Evolutionary conservation across 1,140 invertebrate genomes (phyloP).

Genomic region (Drosophila nannoptera): DNA sequence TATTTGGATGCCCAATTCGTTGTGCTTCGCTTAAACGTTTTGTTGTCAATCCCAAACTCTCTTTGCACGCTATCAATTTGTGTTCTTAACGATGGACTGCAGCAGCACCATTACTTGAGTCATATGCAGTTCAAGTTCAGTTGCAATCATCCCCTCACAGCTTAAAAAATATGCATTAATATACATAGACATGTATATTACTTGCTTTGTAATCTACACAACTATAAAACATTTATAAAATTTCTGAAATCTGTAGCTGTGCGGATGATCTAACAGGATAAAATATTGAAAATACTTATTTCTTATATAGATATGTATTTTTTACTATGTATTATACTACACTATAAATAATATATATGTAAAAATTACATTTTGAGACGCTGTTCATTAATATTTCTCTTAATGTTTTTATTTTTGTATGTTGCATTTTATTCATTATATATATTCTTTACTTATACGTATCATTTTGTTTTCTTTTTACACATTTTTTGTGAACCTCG

Average conservation of each 20-base stretch:
- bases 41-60: neutral
- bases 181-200: neutral
- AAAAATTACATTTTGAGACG: neutral
- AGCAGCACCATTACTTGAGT: too few species aligned
- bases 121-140: too few species aligned
- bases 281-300: neutral
- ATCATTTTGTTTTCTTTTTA: conserved; percentile 53
- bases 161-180: neutral
- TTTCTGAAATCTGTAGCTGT: neutral
- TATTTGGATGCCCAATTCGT: conserved; percentile 12
- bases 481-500: conserved; percentile 2
- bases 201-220: neutral
- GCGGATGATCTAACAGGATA: conserved; percentile 3
- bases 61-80: conserved; percentile 11
- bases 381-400: conserved; percentile 16
- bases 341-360: neutral
- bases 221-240: neutral
- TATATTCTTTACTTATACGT: conserved; percentile 46
- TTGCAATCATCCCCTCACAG: too few species aligned
- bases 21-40: conserved; percentile 32
- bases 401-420: conserved; percentile 17
- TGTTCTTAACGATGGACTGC: too few species aligned
- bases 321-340: neutral
- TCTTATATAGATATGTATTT: neutral
- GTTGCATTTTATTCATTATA: conserved; percentile 30